Evolutionary conservation across 2,888 invertebrate species (phyloP).

Genomic region (Pristionchus entomophagus): DNA sequence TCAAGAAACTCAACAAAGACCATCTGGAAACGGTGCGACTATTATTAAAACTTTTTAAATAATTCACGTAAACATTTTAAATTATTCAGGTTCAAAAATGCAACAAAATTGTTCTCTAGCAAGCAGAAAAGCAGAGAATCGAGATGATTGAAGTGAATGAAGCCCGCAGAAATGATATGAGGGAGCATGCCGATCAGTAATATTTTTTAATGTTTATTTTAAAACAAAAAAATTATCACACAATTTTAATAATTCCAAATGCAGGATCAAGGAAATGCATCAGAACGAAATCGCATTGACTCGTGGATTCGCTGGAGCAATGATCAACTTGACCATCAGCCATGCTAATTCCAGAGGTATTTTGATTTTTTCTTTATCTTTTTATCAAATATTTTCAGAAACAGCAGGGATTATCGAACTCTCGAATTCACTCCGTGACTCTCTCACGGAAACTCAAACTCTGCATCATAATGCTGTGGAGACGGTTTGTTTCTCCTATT

Average conservation of each 20-base stretch:
- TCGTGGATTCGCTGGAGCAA: background rate
- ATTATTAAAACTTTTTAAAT: background rate
- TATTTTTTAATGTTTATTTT: too few relatives aligned
- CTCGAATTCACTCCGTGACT: background rate
- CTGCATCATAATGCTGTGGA: background rate
- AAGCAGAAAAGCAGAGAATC: background rate
- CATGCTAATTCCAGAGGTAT: background rate
- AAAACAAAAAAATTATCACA: too few relatives aligned
- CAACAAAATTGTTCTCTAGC: background rate
- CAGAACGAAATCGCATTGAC: background rate
- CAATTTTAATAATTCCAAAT: background rate
- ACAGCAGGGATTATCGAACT: background rate
- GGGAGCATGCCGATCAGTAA: background rate
- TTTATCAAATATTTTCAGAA: background rate
- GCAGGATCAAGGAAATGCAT: background rate
- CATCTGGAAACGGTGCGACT: background rate
- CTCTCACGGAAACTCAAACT: background rate
- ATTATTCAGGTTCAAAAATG: background rate
- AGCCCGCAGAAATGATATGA: background rate
- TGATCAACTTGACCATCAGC: background rate
- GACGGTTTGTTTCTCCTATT: background rate
- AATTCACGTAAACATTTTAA: background rate
- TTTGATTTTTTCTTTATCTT: background rate
- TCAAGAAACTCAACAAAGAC: background rate
- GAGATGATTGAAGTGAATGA: constrained; percentile 16